phyloP scores from a whole-genome alignment of 2,113 vertebrate species.

The Centropristis striata region DNA sequence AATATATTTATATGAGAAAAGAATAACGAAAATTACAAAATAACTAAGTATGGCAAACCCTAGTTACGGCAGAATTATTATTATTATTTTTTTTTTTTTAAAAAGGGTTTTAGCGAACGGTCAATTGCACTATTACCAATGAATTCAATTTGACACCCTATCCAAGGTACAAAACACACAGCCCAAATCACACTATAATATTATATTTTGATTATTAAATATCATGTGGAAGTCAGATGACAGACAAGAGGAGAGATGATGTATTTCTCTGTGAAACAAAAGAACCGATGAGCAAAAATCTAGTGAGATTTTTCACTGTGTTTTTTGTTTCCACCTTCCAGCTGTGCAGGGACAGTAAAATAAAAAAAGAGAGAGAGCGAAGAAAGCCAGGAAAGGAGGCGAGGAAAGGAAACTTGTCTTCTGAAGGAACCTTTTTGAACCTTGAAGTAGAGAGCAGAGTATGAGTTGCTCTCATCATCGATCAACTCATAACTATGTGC shows the following conservation, averaged over 20 bases:
- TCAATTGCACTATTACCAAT: background rate
- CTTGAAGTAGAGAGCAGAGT: background rate
- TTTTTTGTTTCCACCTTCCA: conserved; percentile 25
- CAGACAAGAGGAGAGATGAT: background rate
- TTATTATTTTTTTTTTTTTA: too few species aligned
- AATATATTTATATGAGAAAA: too few species aligned
- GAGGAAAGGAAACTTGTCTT: conserved; percentile 8
- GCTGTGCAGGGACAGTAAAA: conserved; percentile 1
- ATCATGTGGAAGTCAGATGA: background rate
- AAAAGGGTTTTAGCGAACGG: background rate
- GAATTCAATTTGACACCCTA: background rate
- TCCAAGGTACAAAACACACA: background rate
- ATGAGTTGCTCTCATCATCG: conserved; percentile 25
- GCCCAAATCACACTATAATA: background rate
- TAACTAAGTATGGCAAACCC: too few species aligned
- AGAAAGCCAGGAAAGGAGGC: background rate
- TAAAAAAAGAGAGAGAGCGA: background rate
- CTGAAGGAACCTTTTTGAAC: conserved; percentile 31
- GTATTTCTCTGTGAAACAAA: conserved; percentile 14
- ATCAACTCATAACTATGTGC: conserved; percentile 71
- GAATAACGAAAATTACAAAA: too few species aligned
- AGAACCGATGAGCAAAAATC: background rate
- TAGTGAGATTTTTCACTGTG: background rate
- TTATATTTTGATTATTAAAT: background rate
- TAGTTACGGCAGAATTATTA: too few species aligned